A percentile compares a stretch with the other conserved stretches of the same genome.
Conservation (phyloP, 2,888 invertebrate genomes). For the Thecocarcelia acutangulata region DNA sequence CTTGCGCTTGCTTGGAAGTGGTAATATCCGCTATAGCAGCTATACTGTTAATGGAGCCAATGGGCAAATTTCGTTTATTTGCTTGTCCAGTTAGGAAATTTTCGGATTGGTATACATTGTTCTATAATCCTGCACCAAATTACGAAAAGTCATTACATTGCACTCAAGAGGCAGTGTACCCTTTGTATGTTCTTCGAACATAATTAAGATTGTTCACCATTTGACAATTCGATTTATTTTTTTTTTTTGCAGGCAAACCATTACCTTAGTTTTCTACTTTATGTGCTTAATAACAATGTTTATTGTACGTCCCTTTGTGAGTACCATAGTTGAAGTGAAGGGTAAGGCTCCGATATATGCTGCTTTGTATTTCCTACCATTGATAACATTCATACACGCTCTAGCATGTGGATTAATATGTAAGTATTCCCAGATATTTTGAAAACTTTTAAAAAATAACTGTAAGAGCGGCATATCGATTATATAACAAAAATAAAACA, state of each 20-base stretch:
- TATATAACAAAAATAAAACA: too few species aligned
- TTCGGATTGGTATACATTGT: conserved; percentile 98
- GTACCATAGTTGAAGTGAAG: conserved; percentile 85
- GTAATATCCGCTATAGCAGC: conserved; percentile 88
- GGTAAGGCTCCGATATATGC: conserved; percentile 93
- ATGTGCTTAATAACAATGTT: conserved; percentile 91
- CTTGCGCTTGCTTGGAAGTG: conserved; percentile 92
- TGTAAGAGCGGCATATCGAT: too few species aligned
- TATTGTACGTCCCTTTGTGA: conserved; percentile 88
- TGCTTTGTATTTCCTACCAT: conserved; percentile 96
- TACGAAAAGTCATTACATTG: conserved; percentile 94
- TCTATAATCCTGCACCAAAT: conserved; percentile 96
- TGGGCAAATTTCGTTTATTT: conserved; percentile 88
- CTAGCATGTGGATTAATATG: conserved; percentile 95
- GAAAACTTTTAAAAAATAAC: neutral
- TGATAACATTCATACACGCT: conserved; percentile 92
- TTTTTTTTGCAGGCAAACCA: conserved; percentile 88
- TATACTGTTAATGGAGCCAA: conserved; percentile 90
- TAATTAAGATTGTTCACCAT: neutral
- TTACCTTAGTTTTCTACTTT: conserved; percentile 94
- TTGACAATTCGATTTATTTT: neutral
- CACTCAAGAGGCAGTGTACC: conserved; percentile 98
- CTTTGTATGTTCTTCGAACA: conserved; percentile 87
- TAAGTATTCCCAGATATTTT: conserved; percentile 81
- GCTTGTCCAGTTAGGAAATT: conserved; percentile 91